Evolutionary conservation across 2,888 invertebrate species (phyloP), one percentile per base, ranked within the genome.

Genomic region (Leptarthrus brevirostris): DNA sequence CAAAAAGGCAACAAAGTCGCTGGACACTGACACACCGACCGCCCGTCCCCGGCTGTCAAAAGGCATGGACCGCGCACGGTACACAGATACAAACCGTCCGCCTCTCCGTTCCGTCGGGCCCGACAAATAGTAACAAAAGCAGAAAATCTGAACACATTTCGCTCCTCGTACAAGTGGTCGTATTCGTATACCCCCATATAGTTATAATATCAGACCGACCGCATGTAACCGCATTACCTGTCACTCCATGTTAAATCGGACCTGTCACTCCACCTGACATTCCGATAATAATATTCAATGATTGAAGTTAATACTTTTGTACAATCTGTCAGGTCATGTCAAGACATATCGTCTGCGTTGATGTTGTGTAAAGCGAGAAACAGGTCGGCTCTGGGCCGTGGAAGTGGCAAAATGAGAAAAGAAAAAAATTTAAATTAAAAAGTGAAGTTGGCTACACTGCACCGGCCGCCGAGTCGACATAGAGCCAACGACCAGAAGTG

Each of bases 231-330:
- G 75, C 77, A 78, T 78, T 78, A 77, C 74, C 78, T 79, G 79
- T 79, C 79, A 79, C 75, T 72, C 76, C 73, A 78, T 78, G 78
- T 79, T 79, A 79, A 78, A 78, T 76, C 73, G 74, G 73, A 77
- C 76, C 77, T 79, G 79, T 79, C 79, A 79, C 74, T 78, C 77
- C 75, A 76, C 74, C 77, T 76, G 79, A 79, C 78, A 78, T 78
- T 77, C 49, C 76, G 78, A 78, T 79, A 79, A 79, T 78, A 79
- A 79, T 78, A 79, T 78, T 78, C 78, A 78, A 78, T 79, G 79
- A 79, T 79, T 79, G 79, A 79, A 79, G 79, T 77, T 79, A 78
- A 79, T 79, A 79, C 78, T 78, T 79, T 79, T 78, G 78, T 79
- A 79, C 77, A 79, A 79, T 77, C 78, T 79, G 78, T 79, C 79